Percentiles rank a stretch among this genome's conserved stretches.
phyloP scores from a whole-genome alignment of 2,888 invertebrate species.

The Agriotes lineatus region DNA sequence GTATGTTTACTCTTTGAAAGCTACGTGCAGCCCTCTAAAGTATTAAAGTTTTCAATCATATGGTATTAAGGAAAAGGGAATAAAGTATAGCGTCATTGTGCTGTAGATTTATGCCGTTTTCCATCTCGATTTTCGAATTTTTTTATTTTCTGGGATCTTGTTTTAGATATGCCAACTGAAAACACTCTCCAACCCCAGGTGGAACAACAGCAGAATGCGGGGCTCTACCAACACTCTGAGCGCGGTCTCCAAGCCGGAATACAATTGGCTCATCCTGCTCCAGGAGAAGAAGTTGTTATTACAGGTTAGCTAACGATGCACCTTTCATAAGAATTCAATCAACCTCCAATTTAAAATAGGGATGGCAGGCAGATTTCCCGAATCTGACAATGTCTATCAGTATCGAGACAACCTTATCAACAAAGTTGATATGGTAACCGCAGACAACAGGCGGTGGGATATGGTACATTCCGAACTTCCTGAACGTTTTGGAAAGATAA shows the following conservation, averaged over 20 bases:
- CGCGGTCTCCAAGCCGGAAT: conserved; percentile 55
- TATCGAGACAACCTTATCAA: conserved; percentile 79
- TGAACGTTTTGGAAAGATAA: conserved; percentile 75
- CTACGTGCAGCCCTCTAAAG: no score
- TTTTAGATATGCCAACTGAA: no score
- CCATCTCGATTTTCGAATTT: no score
- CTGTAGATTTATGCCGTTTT: no score
- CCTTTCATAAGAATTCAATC: neutral
- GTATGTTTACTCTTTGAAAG: no score
- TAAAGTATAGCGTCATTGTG: no score
- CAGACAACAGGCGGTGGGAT: conserved; percentile 82
- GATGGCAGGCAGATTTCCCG: conserved; percentile 81
- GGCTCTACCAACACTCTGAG: no score
- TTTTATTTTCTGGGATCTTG: no score
- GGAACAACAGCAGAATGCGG: no score
- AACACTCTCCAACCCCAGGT: no score
- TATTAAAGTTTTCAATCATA: no score
- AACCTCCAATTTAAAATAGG: conserved; percentile 33
- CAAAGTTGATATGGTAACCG: conserved; percentile 87
- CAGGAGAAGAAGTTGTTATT: conserved; percentile 76
- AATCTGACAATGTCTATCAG: conserved; percentile 79
- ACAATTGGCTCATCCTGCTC: conserved; percentile 69
- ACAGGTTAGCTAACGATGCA: neutral
- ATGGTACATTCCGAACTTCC: conserved; percentile 72
- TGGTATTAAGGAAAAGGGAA: no score